These are phyloP conservation scores for Cerastoderma edule DNA, from an alignment of 2,888 invertebrate species.

Conservation along the genomic window DNA sequence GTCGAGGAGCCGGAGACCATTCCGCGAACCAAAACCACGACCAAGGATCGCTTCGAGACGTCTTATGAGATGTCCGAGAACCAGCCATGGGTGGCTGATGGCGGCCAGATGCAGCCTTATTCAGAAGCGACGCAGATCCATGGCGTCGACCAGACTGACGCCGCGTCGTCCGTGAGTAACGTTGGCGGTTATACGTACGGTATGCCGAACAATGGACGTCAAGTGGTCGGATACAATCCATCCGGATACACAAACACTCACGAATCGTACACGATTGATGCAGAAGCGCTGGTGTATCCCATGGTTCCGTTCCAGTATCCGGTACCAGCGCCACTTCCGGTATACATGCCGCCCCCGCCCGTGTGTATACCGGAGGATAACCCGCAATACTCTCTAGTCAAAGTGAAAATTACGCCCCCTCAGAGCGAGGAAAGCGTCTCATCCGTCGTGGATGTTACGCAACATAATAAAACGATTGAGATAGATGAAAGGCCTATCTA, in stretches of 20 bases:
- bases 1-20: conserved; percentile 55
- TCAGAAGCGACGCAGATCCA: conserved; percentile 45
- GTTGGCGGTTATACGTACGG: conserved; percentile 7
- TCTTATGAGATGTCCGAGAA: conserved; percentile 59
- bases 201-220: not conserved
- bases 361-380: conserved; percentile 38
- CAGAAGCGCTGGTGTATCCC: conserved; percentile 47
- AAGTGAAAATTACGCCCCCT: conserved; percentile 59
- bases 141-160: conserved; percentile 43
- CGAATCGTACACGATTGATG: conserved; percentile 52
- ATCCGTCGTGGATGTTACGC: conserved; percentile 25
- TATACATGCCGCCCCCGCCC: conserved; percentile 30
- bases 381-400: conserved; percentile 59
- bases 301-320: conserved; percentile 30
- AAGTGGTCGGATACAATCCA: conserved; percentile 12
- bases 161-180: conserved; percentile 27
- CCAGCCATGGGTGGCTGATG: conserved; percentile 58
- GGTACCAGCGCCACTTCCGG: conserved; percentile 24
- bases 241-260: conserved; percentile 30
- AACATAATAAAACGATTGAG: conserved; percentile 31
- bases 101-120: conserved; percentile 46
- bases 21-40: conserved; percentile 36
- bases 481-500: conserved; percentile 60
- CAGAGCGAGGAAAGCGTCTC: conserved; percentile 33
- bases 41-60: conserved; percentile 52